Evolutionary conservation across 2,113 vertebrate genomes (phyloP), one percentile per base, ranked within the genome.

Genomic region (Brachypodius melanocephalos): DNA sequence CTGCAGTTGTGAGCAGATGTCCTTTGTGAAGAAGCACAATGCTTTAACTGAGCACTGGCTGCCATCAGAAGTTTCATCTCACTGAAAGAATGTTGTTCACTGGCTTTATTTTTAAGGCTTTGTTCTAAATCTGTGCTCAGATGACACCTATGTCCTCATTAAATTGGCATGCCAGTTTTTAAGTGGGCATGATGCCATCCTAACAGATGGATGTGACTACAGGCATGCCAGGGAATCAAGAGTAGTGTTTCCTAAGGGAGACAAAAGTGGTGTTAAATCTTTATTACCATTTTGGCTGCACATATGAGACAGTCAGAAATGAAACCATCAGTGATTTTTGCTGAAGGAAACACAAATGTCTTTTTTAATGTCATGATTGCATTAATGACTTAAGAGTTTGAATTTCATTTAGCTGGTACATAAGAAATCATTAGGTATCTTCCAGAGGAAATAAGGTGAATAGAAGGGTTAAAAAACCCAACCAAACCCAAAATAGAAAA

Each of bases 101-200:
- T 52, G 90, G 28, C 51, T 88, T 94, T 79, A 59, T 91, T 96
- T 96, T 93, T 79, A 80, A 95, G 59, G 49, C 67, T 89, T 91
- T 90, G 51, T 57, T 91, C 92, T 86, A 86, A 81, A 93, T 95
- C 65, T 93, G 83, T 88, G 38, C 71, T 92, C 90, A 81, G 72
- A 77, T 94, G 85, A 96, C 90, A 95, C 93, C 95, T 90, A 90
- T 96, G 93, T 94, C 92, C 95, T 96, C 80, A 95, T 76, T 85
- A 83, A 90, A 88, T 54, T 89, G 91, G 66, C 66, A 63, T 71
- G 75, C 54, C 57, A 67, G 29, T 68, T 59, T 77, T 73, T 45
- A 63, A 90, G 82, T 90, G 92, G 95, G 95, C 96, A 90, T 28
- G 72, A 84, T 84, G 92, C 96, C 95, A 94, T 88, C 48, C 52